Percentiles rank a stretch among this genome's conserved stretches.
These are phyloP conservation scores for Argyrosomus regius DNA, from an alignment of 2,797 vertebrate species.

Conservation along the genomic window DNA sequence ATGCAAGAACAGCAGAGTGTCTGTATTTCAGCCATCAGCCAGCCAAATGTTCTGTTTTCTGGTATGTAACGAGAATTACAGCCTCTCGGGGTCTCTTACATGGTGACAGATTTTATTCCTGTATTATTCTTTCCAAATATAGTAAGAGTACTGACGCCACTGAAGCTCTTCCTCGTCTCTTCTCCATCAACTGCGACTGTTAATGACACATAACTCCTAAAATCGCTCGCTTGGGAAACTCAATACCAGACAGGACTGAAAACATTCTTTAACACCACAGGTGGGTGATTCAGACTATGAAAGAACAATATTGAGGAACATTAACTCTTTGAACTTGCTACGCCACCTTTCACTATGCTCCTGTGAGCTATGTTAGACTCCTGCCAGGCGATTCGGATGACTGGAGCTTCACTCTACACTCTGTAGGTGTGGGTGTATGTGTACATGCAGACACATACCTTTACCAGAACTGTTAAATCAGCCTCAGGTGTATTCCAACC, in stretches of 20 bases:
- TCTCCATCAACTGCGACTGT: constrained; percentile 41
- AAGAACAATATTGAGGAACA: constrained; percentile 48
- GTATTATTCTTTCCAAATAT: constrained; percentile 21
- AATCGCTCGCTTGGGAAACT: constrained; percentile 51
- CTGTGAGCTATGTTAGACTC: constrained; percentile 24
- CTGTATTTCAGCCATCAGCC: constrained; percentile 11
- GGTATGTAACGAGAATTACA: constrained; percentile 26
- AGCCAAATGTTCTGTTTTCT: constrained; percentile 14
- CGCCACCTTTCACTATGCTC: constrained; percentile 14
- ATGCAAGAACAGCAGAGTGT: constrained; percentile 14
- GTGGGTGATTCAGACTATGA: constrained; percentile 61
- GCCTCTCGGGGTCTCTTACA: constrained; percentile 22
- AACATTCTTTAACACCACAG: constrained; percentile 69
- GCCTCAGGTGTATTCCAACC: constrained; percentile 45
- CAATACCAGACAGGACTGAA: constrained; percentile 69
- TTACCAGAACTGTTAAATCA: constrained; percentile 39
- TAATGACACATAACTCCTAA: constrained; percentile 64
- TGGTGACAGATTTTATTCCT: constrained; percentile 40
- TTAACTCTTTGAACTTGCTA: constrained; percentile 52
- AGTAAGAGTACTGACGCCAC: constrained; percentile 9
- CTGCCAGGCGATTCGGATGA: constrained; percentile 43
- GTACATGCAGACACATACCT: constrained; percentile 32
- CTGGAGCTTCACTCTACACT: constrained; percentile 46
- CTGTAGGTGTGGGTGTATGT: constrained; percentile 25
- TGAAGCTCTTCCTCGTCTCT: constrained; percentile 20